Evolutionary conservation across 1,140 invertebrate genomes (phyloP).

Genomic region (Drosophila tani): DNA sequence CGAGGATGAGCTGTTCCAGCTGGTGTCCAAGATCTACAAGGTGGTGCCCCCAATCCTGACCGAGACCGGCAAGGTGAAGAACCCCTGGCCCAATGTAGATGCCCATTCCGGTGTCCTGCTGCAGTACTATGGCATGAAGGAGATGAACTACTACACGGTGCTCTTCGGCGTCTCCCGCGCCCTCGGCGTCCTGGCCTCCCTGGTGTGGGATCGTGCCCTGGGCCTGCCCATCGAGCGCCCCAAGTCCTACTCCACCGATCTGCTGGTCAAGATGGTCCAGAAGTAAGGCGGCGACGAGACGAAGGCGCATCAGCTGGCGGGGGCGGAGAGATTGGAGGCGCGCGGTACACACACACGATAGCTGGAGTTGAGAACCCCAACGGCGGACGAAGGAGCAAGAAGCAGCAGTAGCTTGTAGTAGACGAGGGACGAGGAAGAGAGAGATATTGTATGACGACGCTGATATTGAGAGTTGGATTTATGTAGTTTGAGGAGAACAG

Average conservation of each 20-base stretch:
- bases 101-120: constrained; percentile 98
- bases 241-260: constrained; percentile 89
- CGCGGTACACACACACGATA: not conserved
- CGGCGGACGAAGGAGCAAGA: not conserved
- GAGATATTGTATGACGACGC: constrained; percentile 30
- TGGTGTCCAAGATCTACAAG: constrained; percentile 97
- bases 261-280: constrained; percentile 79
- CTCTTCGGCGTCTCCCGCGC: constrained; percentile 98
- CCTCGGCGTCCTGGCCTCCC: constrained; percentile 94
- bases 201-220: constrained; percentile 98
- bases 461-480: constrained; percentile 48
- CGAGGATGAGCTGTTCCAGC: constrained; percentile 95
- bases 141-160: constrained; percentile 99
- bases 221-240: constrained; percentile 98
- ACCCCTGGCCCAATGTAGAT: constrained; percentile 99
- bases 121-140: constrained; percentile 97
- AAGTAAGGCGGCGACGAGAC: constrained; percentile 65
- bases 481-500: constrained; percentile 34
- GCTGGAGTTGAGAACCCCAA: constrained; percentile 39
- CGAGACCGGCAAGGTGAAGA: constrained; percentile 98
- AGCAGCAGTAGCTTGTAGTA: constrained; percentile 54
- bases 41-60: constrained; percentile 96
- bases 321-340: not conserved
- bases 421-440: constrained; percentile 29
- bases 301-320: not conserved